Conservation (phyloP, 1,140 invertebrate species). For the Heterodera schachtii region DNA sequence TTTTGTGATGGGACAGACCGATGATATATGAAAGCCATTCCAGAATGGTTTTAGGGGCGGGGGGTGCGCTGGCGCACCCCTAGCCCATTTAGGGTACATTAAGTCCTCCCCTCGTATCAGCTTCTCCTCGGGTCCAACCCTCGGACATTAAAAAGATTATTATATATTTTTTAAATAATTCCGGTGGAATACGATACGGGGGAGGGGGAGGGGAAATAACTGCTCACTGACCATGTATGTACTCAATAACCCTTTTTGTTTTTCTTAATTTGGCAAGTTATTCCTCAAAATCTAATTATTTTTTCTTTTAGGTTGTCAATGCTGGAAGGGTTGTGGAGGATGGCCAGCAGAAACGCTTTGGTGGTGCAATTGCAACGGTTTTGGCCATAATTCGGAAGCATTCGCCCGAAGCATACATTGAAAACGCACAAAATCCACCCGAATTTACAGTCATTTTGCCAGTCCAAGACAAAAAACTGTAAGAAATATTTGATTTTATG, state of each 20-base stretch:
- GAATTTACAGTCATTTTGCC: constrained; percentile 51
- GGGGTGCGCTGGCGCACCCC: no score
- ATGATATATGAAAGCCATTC: no score
- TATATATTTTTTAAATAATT: not conserved
- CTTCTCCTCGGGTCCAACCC: no score
- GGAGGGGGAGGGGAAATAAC: no score
- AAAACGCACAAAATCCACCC: constrained; percentile 31
- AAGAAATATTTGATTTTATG: not conserved
- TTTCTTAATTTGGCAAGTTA: no score
- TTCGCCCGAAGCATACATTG: constrained; percentile 33
- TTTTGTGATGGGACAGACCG: no score
- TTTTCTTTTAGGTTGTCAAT: not conserved
- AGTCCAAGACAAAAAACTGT: constrained; percentile 46
- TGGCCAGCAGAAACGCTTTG: not conserved
- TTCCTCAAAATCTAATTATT: not conserved
- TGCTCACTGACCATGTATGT: no score
- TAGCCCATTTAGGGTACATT: no score
- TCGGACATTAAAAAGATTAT: no score
- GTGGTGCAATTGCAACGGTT: constrained; percentile 19
- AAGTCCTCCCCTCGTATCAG: no score
- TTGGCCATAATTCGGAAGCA: constrained; percentile 43
- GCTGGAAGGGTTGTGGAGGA: not conserved
- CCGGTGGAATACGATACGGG: not conserved
- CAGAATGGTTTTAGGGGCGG: no score
- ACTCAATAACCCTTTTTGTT: no score